These are phyloP conservation scores for Diadophis punctatus DNA, from an alignment of 2,113 vertebrate species.

Conservation along the genomic window DNA sequence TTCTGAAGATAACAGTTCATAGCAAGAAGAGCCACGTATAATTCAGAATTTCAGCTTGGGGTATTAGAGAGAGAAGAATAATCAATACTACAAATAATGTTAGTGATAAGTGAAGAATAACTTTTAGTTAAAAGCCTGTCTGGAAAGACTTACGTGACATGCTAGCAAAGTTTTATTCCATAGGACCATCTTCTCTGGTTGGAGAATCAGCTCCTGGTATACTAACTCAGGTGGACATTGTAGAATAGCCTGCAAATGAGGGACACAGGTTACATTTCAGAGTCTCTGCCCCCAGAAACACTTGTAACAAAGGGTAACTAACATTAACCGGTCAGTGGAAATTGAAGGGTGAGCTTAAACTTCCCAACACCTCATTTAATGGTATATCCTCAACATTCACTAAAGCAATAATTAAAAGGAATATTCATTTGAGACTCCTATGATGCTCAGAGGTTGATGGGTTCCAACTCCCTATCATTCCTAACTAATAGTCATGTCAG, in stretches of 20 bases:
- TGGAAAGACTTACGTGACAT: constrained; percentile 82
- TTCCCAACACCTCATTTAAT: background rate
- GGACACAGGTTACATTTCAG: background rate
- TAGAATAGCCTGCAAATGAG: constrained; percentile 77
- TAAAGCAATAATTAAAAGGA: background rate
- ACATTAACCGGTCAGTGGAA: background rate
- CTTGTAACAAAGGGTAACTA: background rate
- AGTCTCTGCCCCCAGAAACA: background rate
- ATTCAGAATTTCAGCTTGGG: background rate
- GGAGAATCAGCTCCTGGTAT: constrained; percentile 95
- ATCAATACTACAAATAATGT: background rate
- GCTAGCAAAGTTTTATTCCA: constrained; percentile 91
- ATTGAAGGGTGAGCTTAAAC: background rate
- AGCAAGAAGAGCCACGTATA: background rate
- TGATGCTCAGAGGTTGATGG: background rate
- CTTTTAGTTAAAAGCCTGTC: background rate
- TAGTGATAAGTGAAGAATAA: background rate
- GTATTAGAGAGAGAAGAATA: background rate
- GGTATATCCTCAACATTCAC: background rate
- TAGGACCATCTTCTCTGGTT: constrained; percentile 92
- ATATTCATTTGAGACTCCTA: background rate
- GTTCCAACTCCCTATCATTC: background rate
- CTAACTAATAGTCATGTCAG: background rate
- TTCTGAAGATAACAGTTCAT: background rate
- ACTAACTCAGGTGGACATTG: constrained; percentile 89